Conservation (phyloP, 2,113 vertebrate species). For the Chionomys nivalis region DNA sequence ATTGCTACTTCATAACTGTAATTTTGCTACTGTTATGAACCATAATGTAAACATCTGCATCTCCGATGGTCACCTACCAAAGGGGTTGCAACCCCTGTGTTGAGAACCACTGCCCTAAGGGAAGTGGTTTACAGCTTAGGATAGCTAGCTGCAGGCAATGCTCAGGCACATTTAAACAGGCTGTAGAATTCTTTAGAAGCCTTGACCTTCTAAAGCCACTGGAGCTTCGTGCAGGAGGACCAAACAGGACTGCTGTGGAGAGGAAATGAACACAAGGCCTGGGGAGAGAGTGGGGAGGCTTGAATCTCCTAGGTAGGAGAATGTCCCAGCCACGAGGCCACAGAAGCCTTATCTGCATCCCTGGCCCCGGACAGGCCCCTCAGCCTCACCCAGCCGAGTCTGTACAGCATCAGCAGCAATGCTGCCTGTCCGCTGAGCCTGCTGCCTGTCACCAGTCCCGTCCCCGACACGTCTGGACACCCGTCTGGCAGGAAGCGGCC, state of each 20-base stretch:
- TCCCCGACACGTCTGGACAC: constrained; percentile 68
- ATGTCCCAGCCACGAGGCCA: accelerated
- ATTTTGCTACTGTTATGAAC: background rate
- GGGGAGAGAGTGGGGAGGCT: background rate
- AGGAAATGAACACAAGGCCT: background rate
- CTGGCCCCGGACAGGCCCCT: background rate
- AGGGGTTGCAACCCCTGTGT: background rate
- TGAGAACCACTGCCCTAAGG: background rate
- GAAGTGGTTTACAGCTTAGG: background rate
- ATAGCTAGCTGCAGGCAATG: background rate
- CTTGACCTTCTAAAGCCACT: background rate
- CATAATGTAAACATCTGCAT: background rate
- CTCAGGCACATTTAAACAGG: constrained; percentile 20
- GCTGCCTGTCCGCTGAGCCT: background rate
- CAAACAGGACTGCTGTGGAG: accelerated
- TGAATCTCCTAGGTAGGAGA: background rate
- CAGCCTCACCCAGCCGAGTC: constrained; percentile 48
- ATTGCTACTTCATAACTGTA: background rate
- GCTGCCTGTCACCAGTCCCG: background rate
- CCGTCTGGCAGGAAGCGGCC: constrained; percentile 66
- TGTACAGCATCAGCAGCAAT: constrained; percentile 44
- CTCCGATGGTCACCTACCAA: background rate
- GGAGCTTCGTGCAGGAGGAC: constrained; percentile 21
- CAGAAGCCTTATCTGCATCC: background rate
- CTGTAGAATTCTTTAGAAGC: constrained; percentile 38